Percentiles rank a stretch among this genome's conserved stretches.
Conservation (phyloP, 2,113 vertebrate genomes). For the Pachyramphus minor region DNA sequence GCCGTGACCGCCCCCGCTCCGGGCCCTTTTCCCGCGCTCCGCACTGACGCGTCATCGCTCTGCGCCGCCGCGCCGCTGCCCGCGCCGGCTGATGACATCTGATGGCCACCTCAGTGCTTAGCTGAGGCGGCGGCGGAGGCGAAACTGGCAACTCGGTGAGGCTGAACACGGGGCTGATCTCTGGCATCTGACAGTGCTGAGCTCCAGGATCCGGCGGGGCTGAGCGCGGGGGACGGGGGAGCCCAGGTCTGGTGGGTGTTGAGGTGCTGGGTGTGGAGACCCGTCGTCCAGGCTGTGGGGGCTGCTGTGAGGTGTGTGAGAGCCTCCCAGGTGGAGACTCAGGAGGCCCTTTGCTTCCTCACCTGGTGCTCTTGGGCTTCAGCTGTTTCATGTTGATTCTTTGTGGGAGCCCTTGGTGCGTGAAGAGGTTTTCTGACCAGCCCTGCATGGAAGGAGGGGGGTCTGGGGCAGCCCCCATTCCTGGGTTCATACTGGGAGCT, state of each 20-base stretch:
- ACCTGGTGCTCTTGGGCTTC: background rate
- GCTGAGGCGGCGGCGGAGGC: rapidly evolving
- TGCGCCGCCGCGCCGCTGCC: no score
- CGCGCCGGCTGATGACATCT: rapidly evolving
- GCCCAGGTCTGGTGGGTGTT: no score
- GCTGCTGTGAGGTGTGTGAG: background rate
- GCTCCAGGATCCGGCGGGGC: background rate
- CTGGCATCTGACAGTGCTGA: background rate
- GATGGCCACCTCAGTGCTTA: rapidly evolving
- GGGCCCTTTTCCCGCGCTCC: background rate
- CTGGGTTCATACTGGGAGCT: rapidly evolving
- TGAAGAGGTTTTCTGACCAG: background rate
- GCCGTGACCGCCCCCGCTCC: rapidly evolving
- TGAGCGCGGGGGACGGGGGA: background rate
- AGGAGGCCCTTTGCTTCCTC: background rate
- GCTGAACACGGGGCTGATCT: background rate
- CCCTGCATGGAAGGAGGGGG: rapidly evolving
- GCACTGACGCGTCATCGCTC: rapidly evolving
- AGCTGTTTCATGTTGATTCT: background rate
- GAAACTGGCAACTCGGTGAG: rapidly evolving
- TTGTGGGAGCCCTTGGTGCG: background rate
- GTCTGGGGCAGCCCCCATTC: rapidly evolving
- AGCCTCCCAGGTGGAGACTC: background rate
- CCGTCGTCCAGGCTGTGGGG: no score
- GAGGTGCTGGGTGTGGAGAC: background rate